These are phyloP conservation scores for Maconellicoccus hirsutus DNA, from an alignment of 1,140 invertebrate genomes.

Conservation along the genomic window DNA sequence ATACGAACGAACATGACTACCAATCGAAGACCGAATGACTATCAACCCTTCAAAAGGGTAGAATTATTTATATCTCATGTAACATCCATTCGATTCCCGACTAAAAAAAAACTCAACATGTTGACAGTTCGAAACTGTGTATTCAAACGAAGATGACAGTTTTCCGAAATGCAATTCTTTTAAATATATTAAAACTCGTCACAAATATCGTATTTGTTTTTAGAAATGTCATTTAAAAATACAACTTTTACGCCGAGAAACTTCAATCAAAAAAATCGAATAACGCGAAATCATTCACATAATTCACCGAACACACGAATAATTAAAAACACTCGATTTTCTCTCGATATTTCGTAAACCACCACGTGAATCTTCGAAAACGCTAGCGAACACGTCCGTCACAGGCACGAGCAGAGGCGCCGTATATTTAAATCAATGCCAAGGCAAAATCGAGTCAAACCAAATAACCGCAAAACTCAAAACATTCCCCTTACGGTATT, in stretches of 20 bases:
- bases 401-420: neutral
- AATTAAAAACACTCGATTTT: too few relatives aligned
- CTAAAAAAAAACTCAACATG: neutral
- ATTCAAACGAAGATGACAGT: neutral
- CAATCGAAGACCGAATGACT: neutral
- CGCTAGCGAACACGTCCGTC: neutral
- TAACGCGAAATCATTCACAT: too few relatives aligned
- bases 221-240: too few relatives aligned
- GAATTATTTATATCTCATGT: slow-evolving; percentile 9
- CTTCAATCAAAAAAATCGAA: too few relatives aligned
- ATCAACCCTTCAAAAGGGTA: neutral
- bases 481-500: neutral
- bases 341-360: too few relatives aligned
- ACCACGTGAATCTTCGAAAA: neutral
- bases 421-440: slow-evolving; percentile 5
- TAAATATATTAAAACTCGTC: neutral
- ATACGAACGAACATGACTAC: neutral
- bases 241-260: too few relatives aligned
- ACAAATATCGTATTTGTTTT: neutral
- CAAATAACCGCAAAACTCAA: neutral
- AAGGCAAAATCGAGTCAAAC: neutral
- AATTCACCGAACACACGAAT: too few relatives aligned
- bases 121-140: neutral
- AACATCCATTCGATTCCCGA: neutral
- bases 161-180: neutral